Conservation (phyloP, 2,113 vertebrate species). For the Gyps fulvus region DNA sequence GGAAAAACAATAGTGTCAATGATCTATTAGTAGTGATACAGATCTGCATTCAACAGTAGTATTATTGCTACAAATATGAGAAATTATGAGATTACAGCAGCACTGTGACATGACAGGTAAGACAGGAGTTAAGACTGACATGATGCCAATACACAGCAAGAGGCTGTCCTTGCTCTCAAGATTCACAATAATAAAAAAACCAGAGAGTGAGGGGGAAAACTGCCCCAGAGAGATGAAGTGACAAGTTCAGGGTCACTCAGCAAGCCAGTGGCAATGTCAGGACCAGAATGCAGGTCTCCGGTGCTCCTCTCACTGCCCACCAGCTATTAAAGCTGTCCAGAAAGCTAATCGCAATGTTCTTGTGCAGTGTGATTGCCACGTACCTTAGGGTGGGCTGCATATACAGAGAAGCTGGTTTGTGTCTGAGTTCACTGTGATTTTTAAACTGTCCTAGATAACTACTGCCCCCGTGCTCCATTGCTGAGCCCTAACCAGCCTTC, state of each 20-base stretch:
- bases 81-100: background rate
- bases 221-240: background rate
- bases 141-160: background rate
- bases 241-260: background rate
- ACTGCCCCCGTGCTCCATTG: rapidly evolving
- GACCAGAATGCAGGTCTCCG: background rate
- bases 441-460: background rate
- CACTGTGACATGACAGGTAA: background rate
- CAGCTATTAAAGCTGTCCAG: background rate
- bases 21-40: background rate
- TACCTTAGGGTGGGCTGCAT: background rate
- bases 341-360: background rate
- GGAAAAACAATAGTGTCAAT: background rate
- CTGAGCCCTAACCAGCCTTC: background rate
- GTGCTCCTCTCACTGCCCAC: background rate
- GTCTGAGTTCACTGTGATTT: background rate
- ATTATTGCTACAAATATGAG: background rate
- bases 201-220: background rate
- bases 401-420: background rate
- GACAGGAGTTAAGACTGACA: background rate
- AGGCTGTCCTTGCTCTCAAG: background rate
- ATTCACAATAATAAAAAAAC: background rate
- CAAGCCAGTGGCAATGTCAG: background rate
- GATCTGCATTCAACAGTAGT: background rate
- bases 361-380: background rate